Conservation (phyloP, 2,113 vertebrate species). For the Laticauda laticaudata region DNA sequence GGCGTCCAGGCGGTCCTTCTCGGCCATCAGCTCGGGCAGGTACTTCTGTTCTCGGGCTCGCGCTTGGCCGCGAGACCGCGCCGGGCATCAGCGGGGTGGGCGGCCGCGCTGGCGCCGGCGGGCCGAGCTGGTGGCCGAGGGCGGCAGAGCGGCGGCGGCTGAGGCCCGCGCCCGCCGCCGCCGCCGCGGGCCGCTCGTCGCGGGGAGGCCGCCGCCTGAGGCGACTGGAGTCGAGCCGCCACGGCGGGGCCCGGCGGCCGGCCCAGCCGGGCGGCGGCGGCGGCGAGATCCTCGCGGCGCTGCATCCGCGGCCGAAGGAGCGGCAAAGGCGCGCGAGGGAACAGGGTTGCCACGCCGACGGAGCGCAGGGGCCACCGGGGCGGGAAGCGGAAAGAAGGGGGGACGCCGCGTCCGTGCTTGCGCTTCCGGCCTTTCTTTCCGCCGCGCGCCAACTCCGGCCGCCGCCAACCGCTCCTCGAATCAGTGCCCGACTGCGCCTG, state of each 20-base stretch:
- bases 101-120: too few relatives aligned
- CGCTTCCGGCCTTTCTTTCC: neutral
- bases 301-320: slow-evolving; percentile 26
- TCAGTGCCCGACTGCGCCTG: neutral
- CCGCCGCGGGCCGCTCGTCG: slow-evolving; percentile 50
- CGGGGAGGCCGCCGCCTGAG: slow-evolving; percentile 38
- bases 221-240: neutral
- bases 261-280: slow-evolving; percentile 19
- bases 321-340: slow-evolving; percentile 20
- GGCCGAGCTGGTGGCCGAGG: slow-evolving; percentile 53
- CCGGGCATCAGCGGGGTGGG: too few relatives aligned
- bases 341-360: slow-evolving; percentile 41
- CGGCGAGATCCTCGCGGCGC: slow-evolving; percentile 38
- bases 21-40: slow-evolving; percentile 92
- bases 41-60: slow-evolving; percentile 91
- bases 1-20: slow-evolving; percentile 94
- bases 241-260: neutral
- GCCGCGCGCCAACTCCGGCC: neutral
- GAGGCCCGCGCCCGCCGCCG: slow-evolving; percentile 36
- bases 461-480: slow-evolving; percentile 16
- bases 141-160: too few relatives aligned
- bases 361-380: slow-evolving; percentile 22
- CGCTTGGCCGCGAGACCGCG: too few relatives aligned
- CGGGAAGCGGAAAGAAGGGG: slow-evolving; percentile 26
- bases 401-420: neutral